These are phyloP conservation scores for Volucella zonaria DNA, from an alignment of 2,888 invertebrate genomes.

Conservation along the genomic window DNA sequence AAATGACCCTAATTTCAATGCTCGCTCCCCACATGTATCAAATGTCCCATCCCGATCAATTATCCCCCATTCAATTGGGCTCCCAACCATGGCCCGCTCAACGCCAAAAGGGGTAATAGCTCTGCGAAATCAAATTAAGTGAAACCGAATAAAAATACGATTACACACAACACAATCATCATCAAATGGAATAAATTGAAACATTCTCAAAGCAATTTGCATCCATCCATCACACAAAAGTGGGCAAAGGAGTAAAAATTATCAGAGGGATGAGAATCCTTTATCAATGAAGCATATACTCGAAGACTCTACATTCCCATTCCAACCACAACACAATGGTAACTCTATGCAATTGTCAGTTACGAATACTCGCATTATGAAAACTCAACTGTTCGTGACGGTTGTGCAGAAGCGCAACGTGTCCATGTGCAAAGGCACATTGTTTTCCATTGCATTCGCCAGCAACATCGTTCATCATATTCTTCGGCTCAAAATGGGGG, in stretches of 20 bases:
- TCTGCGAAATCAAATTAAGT: constrained; percentile 55
- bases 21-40: not conserved
- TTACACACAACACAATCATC: constrained; percentile 40
- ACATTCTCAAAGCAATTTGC: constrained; percentile 63
- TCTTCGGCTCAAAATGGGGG: constrained; percentile 43
- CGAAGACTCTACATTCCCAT: not conserved
- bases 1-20: constrained; percentile 42
- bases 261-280: not conserved
- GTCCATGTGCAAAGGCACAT: constrained; percentile 31
- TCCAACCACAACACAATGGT: not conserved
- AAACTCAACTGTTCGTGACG: constrained; percentile 59
- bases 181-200: constrained; percentile 62
- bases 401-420: not conserved
- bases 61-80: not conserved
- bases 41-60: not conserved
- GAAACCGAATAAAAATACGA: constrained; percentile 52
- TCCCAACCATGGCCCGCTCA: not conserved
- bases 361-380: constrained; percentile 26
- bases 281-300: not conserved
- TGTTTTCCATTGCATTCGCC: constrained; percentile 51
- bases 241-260: not conserved
- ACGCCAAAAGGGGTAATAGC: constrained; percentile 21
- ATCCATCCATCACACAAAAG: constrained; percentile 46
- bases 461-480: constrained; percentile 49
- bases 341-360: constrained; percentile 26